Evolutionary conservation across 1,140 invertebrate species (phyloP), one percentile per base, ranked within the genome.

Genomic region (Leptopilina boulardi): DNA sequence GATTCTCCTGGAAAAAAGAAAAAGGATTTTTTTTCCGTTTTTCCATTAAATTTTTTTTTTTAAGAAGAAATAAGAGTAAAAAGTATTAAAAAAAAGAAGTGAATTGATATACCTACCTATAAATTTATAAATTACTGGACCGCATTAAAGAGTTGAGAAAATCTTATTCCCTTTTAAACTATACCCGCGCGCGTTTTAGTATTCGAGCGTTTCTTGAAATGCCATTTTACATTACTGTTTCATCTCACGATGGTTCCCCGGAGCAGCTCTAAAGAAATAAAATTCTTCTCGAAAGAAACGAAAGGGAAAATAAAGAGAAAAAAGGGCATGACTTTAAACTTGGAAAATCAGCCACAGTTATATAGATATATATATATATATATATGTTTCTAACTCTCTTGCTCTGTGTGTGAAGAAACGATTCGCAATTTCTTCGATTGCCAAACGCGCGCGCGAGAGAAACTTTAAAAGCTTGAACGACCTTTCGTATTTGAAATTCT

Each of bases 181-280:
- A 38, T 11, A 15, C 11, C 21, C 11, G 13, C n/a, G n/a, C n/a
- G n/a, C n/a, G n/a, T n/a, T 26, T 66, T 34, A 23, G 56, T 66
- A 66, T 66, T 23, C n/a, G 59, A 30, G 21, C 26, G 23, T 13
- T 66, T 15, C 26, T 66, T 66, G 23, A 66, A 66, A 66, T 66
- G 59, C 59, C 26, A 66, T 66, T 30, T 66, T 66, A 30, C 21
- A 66, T 66, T 66, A 66, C 59, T 66, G 59, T 66, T 66, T 66
- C 59, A 66, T 66, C 59, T 66, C 13, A 34, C 59, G 59, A 66
- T 66, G 59, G 59, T 66, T 66, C 59, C 59, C 8, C 11, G 15
- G 59, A 66, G 23, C 23, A 34, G 59, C 26, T n/a, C n/a, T 15
- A 26, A 30, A 30, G 59, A 13, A 30, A 66, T 66, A n/a, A n/a